phyloP scores from a whole-genome alignment of 2,888 invertebrate species.

The Amphipyra berbera region DNA sequence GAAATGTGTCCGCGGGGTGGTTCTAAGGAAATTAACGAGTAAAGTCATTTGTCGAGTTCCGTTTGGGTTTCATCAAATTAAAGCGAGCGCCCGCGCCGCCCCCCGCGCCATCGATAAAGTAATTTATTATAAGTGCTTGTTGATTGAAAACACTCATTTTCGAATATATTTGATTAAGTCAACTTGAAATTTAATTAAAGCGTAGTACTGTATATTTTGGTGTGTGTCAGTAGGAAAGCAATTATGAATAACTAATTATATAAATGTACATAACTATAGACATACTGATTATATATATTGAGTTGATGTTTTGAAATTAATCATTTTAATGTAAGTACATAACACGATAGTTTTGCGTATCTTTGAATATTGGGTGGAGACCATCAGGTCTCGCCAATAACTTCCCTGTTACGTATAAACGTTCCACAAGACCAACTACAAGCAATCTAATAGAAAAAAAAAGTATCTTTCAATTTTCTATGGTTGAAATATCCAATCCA shows the following conservation, averaged over 20 bases:
- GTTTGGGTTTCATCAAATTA: constrained; percentile 74
- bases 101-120: constrained; percentile 55
- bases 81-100: constrained; percentile 41
- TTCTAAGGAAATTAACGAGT: constrained; percentile 68
- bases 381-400: too few species aligned
- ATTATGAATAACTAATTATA: too few species aligned
- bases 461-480: background rate
- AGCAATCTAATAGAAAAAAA: too few species aligned
- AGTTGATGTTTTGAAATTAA: background rate
- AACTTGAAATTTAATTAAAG: constrained; percentile 42
- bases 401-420: too few species aligned
- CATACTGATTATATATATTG: too few species aligned
- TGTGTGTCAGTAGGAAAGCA: background rate
- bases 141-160: constrained; percentile 56
- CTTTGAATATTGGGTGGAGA: too few species aligned
- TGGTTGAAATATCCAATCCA: background rate
- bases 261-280: too few species aligned
- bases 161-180: constrained; percentile 38
- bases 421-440: too few species aligned
- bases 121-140: constrained; percentile 62
- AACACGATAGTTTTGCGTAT: too few species aligned
- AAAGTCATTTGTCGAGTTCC: constrained; percentile 67
- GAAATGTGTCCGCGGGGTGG: constrained; percentile 33
- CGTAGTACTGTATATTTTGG: background rate
- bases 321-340: too few species aligned